Conservation (phyloP, 1,140 invertebrate species). For the Bombus breviceps region DNA sequence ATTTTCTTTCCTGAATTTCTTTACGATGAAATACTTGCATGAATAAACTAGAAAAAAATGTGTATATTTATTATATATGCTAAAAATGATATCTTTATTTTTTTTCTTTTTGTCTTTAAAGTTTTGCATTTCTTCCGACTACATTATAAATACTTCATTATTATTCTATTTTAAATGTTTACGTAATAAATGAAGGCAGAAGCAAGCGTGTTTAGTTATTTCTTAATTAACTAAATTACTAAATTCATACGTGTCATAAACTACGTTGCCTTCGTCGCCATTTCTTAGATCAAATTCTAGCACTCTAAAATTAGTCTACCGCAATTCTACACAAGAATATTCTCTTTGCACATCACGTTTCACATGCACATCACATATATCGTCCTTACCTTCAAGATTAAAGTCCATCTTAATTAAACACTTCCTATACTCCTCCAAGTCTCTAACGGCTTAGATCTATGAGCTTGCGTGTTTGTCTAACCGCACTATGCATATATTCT, state of each 20-base stretch:
- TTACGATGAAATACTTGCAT: not conserved
- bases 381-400: not conserved
- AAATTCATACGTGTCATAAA: not conserved
- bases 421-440: not conserved
- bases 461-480: not conserved
- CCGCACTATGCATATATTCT: not conserved
- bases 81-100: not conserved
- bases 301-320: slow-evolving; percentile 3
- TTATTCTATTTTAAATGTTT: not conserved
- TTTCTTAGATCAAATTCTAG: not conserved
- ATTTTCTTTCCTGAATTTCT: not conserved
- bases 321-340: not conserved
- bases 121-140: not conserved
- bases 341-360: not conserved
- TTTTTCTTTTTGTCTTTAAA: too few species aligned
- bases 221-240: not conserved
- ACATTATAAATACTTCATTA: not conserved
- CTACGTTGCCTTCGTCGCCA: not conserved
- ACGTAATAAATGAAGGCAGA: not conserved
- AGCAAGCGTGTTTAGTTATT: not conserved
- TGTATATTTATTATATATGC: not conserved
- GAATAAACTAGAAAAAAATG: not conserved
- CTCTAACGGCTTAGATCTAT: not conserved
- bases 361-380: not conserved
- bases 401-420: not conserved